Evolutionary conservation across 1,140 invertebrate species (phyloP).

Genomic region (Dinoponera quadriceps): DNA sequence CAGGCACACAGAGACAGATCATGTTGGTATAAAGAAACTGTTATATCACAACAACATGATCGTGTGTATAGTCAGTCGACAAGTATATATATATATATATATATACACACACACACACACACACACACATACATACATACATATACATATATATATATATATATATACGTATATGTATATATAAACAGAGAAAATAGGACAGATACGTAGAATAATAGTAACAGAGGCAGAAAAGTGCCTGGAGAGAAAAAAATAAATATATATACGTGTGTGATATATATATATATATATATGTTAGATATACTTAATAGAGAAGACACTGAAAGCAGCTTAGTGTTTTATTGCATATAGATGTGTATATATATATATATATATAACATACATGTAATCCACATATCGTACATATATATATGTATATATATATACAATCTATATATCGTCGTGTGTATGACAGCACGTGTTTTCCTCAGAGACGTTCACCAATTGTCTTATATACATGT

Average conservation of each 20-base stretch:
- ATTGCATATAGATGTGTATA: constrained; percentile 76
- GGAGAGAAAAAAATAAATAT: constrained; percentile 79
- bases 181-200: constrained; percentile 80
- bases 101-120: constrained; percentile 43
- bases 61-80: constrained; percentile 71
- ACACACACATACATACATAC: constrained; percentile 63
- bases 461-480: constrained; percentile 45
- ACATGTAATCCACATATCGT: neutral
- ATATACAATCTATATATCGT: constrained; percentile 62
- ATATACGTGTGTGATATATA: constrained; percentile 72
- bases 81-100: constrained; percentile 73
- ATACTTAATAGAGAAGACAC: constrained; percentile 84
- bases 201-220: constrained; percentile 80
- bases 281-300: constrained; percentile 71
- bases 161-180: constrained; percentile 76
- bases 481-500: constrained; percentile 39
- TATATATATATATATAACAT: constrained; percentile 53
- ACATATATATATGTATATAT: constrained; percentile 14
- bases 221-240: constrained; percentile 81
- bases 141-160: constrained; percentile 73
- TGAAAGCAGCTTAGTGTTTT: constrained; percentile 85
- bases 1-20: constrained; percentile 85
- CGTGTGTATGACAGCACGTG: constrained; percentile 76
- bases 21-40: constrained; percentile 78
- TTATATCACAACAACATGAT: constrained; percentile 76